Percentiles rank a stretch among this genome's conserved stretches.
Conservation (phyloP, 2,797 vertebrate genomes). For the Anguilla anguilla region DNA sequence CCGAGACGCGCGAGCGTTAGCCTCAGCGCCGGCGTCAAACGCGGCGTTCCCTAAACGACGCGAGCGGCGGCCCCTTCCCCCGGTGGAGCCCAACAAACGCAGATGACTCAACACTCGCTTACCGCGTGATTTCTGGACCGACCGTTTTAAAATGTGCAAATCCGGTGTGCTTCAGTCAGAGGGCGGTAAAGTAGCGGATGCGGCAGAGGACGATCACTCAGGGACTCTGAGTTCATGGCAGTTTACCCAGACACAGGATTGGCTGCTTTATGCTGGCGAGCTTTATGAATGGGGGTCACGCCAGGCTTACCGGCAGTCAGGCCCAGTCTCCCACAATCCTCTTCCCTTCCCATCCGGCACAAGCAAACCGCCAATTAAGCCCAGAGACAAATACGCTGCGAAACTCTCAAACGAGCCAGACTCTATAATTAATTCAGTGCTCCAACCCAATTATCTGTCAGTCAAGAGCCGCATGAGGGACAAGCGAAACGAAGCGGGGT, state of each 20-base stretch:
- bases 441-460: not conserved
- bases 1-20: not conserved
- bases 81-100: not conserved
- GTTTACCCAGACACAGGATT: not conserved
- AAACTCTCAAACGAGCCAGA: not conserved
- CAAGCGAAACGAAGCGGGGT: not conserved
- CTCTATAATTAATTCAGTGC: not conserved
- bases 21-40: not conserved
- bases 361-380: not conserved
- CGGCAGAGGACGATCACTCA: not conserved
- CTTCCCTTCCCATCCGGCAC: not conserved
- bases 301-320: not conserved
- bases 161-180: not conserved
- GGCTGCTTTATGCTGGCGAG: not conserved
- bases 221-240: not conserved
- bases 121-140: not conserved
- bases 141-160: not conserved
- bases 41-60: not conserved
- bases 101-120: not conserved
- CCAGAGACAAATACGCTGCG: not conserved
- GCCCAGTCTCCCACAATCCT: not conserved
- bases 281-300: not conserved
- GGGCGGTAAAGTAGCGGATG: not conserved
- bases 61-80: not conserved
- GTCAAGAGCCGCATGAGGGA: not conserved